phyloP scores from a whole-genome alignment of 2,113 vertebrate species.

The Sceloporus undulatus region DNA sequence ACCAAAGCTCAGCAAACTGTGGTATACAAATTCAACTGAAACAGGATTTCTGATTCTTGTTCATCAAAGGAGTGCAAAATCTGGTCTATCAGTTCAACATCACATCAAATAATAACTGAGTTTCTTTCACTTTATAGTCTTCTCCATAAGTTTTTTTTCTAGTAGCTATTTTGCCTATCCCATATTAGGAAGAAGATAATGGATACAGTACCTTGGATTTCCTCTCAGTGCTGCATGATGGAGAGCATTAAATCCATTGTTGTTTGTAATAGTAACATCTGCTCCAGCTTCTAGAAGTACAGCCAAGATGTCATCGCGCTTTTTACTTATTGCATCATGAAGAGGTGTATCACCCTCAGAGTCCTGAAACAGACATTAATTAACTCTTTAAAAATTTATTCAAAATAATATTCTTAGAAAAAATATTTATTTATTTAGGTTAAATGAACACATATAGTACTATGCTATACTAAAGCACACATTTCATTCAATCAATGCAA shows the following conservation, averaged over 20 bases:
- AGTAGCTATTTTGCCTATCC: not conserved
- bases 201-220: conserved; percentile 91
- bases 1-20: not conserved
- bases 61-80: not conserved
- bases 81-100: not conserved
- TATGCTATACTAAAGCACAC: not conserved
- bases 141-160: not conserved
- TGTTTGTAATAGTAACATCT: conserved; percentile 98
- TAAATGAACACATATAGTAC: not conserved
- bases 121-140: not conserved
- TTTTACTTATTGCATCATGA: conserved; percentile 98
- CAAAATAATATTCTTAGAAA: not conserved
- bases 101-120: not conserved
- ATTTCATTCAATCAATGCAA: conserved; percentile 2
- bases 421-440: not conserved
- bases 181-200: not conserved
- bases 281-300: conserved; percentile 96
- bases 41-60: not conserved
- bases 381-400: not conserved
- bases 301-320: conserved; percentile 97
- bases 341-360: conserved; percentile 97
- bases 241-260: conserved; percentile 98
- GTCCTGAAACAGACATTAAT: conserved; percentile 80
- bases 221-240: conserved; percentile 96
- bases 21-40: not conserved